Percentiles rank a stretch among this genome's conserved stretches.
Evolutionary conservation across 2,888 invertebrate genomes (phyloP).

Genomic region (Drosophila emarginata): DNA sequence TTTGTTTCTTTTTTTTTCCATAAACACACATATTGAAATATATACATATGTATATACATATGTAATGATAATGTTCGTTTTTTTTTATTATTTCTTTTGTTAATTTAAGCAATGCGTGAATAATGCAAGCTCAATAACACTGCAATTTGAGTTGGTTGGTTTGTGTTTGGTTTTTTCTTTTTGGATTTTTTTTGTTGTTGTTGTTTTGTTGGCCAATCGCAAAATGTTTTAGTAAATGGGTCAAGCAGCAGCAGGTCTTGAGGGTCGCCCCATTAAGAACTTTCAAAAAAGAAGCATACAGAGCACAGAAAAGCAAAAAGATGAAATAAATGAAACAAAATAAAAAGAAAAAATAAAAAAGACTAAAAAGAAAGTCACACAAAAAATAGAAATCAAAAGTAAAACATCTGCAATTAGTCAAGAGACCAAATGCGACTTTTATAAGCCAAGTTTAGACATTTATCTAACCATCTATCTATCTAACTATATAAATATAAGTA

Average conservation of each 20-base stretch:
- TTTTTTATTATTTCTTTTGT: conserved; percentile 6
- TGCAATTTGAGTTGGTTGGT: conserved; percentile 43
- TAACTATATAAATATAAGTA: conserved; percentile 11
- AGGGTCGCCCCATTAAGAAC: conserved; percentile 48
- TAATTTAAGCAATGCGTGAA: conserved; percentile 39
- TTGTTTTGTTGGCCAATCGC: conserved; percentile 42
- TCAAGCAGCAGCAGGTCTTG: conserved; percentile 14
- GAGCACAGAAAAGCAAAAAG: too few relatives aligned
- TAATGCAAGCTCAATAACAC: conserved; percentile 63
- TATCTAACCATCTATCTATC: conserved; percentile 6
- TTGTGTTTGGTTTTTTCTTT: conserved; percentile 21
- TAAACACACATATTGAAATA: background rate
- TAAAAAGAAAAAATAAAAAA: conserved; percentile 33
- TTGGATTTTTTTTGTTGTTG: conserved; percentile 1
- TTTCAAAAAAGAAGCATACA: conserved; percentile 42
- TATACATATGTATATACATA: background rate
- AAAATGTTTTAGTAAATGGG: conserved; percentile 30
- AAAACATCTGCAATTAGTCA: conserved; percentile 55
- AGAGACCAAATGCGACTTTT: conserved; percentile 28
- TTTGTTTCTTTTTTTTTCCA: conserved; percentile 16
- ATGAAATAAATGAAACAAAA: conserved; percentile 14
- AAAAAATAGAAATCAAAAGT: conserved; percentile 20
- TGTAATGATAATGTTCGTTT: conserved; percentile 1
- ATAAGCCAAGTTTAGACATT: conserved; percentile 40
- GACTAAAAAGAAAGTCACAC: conserved; percentile 31